Base-by-base conservation (phyloP, 30 jellyfish, hydroid and myxozoan species). In the Euphysa ruthae region DNA sequence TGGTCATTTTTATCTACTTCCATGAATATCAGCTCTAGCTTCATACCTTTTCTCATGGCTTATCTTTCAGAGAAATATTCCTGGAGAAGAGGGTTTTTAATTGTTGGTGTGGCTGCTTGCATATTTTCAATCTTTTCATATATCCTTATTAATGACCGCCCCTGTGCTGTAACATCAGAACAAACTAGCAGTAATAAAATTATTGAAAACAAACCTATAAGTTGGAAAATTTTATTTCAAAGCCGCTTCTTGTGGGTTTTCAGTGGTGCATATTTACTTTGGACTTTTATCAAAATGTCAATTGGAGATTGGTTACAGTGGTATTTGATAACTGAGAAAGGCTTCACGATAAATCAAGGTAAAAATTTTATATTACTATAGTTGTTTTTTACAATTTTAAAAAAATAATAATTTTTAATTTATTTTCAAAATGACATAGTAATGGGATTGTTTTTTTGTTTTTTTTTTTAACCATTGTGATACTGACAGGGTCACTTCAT, bases 1-100 rank as follows among this genome's bases (percentile, higher is more conserved):
- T 68, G 80, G 80, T 46, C 80, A 6, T 4, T 68, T 22, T 35
- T 68, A 8, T 68, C 80, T 15, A 26, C 80, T 22, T 30, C 80
- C 6, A 68, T 68, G 74, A 68, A 68, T 43, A 68, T 68, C 6
- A 49, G 76, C 27, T 20, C 44, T 7, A 51, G 80, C 24, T 10
- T 68, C 23, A 68, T 49, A 21, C 80, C 80, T 43, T 35, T 68
- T 19, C 22, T 68, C 15, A 52, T 71, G 32, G 61, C 80, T 15
- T 10, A 12, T 34, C 26, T 71, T 28, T 23, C 83, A 15, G 80
- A 71, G 27, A 6, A 32, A 3, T 56, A 5, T 34, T 14, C 28
- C 25, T 71, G 83, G 83, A 16, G 80, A 33, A 42, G 19, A 4
- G n/a, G 80, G 33, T 68, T 68, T 15, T 0, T n/a, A 10, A 68